Evolutionary conservation across 2,888 invertebrate genomes (phyloP), one percentile per base, ranked within the genome.

Genomic region (Sycophila texana): DNA sequence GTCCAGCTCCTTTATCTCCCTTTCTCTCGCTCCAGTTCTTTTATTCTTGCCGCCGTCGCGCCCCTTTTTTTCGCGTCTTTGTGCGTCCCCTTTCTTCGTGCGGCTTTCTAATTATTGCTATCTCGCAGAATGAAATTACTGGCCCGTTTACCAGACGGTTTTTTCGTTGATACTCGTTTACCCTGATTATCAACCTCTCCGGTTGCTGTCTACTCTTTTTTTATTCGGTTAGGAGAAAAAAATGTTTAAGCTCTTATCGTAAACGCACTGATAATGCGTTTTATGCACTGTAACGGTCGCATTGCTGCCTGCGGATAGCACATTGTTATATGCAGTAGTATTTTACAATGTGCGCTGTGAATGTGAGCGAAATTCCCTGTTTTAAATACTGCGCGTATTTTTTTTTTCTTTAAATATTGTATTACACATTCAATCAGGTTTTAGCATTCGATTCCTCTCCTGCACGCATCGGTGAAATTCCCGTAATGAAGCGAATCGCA

Each of bases 71-170:
- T 20, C 53, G 53, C 53, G n/a, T 20, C 7, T 53, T 47, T 53
- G 49, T 63, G 53, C 66, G 0, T 47, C 18, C 13, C 10, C 18
- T 53, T 70, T 20, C 30, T 30, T 51, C 60, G 18, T n/a, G 4
- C 12, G 49, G 5, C 55, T 65, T 71, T 71, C 71, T 71, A 70
- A 77, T 77, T 77, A 82, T 83, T 67, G 78, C 77, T 81, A 85
- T 82, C 71, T 68, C 47, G 20, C 16, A 13, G 13, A 76, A 76
- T 63, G 68, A 47, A 70, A 70, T 76, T 76, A 63, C 60, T 60
- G 60, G 49, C 58, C 67, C 51, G 66, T 47, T 74, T 67, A 51
- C 7, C 16, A 39, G 22, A 20, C 14, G 20, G 2, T 18, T 72
- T 20, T 65, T 63, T 13, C 16, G 39, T 14, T 39, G 39, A 39